Percentiles rank a stretch among this genome's conserved stretches.
These are phyloP conservation scores for Narcine bancroftii DNA, from an alignment of 2,113 vertebrate genomes.

Conservation along the genomic window DNA sequence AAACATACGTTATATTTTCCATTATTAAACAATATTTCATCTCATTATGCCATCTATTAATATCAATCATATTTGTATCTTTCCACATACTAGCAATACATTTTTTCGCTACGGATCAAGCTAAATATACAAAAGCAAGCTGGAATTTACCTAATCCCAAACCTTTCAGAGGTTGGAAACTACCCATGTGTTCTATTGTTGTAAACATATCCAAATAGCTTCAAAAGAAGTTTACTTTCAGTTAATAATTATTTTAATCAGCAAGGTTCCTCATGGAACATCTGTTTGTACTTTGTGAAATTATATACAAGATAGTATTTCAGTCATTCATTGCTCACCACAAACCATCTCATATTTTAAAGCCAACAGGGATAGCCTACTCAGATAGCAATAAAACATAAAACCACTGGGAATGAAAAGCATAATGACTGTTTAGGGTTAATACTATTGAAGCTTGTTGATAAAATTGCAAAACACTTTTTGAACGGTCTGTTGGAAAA, in stretches of 20 bases:
- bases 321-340: background rate
- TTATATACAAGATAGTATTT: background rate
- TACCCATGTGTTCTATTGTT: background rate
- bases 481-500: background rate
- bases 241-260: background rate
- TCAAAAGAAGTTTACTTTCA: background rate
- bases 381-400: background rate
- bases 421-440: background rate
- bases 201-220: background rate
- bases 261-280: background rate
- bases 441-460: background rate
- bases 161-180: too few relatives aligned
- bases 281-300: slow-evolving; percentile 23
- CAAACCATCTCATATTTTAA: slow-evolving; percentile 10
- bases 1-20: too few relatives aligned
- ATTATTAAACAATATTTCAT: too few relatives aligned
- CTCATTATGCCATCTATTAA: too few relatives aligned
- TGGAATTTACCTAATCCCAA: too few relatives aligned
- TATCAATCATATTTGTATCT: too few relatives aligned
- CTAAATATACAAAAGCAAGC: too few relatives aligned
- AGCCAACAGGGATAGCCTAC: background rate
- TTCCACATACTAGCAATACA: too few relatives aligned
- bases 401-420: slow-evolving; percentile 4
- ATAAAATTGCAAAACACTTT: background rate
- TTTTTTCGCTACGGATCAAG: too few relatives aligned